These are phyloP conservation scores for Himantopus leucocephalus DNA, from an alignment of 2,113 vertebrate genomes.

Conservation along the genomic window DNA sequence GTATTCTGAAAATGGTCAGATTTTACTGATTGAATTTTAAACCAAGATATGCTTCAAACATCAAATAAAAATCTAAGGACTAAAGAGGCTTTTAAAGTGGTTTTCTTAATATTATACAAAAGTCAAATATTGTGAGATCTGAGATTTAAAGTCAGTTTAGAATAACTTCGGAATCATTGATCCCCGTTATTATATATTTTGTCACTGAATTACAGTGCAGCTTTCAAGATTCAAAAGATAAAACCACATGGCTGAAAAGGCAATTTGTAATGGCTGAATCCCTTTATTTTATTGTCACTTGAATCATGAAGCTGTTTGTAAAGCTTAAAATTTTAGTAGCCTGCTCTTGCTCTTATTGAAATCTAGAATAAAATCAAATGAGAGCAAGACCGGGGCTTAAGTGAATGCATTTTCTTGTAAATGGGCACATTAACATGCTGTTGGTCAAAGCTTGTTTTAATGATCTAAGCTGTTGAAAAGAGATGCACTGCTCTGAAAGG, in stretches of 20 bases:
- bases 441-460: constrained; percentile 69
- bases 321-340: constrained; percentile 68
- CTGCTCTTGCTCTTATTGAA: constrained; percentile 71
- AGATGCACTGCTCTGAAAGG: constrained; percentile 45
- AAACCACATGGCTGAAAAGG: constrained; percentile 58
- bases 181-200: constrained; percentile 36
- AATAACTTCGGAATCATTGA: constrained; percentile 57
- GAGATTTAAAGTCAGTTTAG: constrained; percentile 20
- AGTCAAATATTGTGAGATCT: constrained; percentile 4
- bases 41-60: constrained; percentile 70
- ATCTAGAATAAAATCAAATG: constrained; percentile 41
- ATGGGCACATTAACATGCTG: constrained; percentile 75
- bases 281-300: constrained; percentile 71
- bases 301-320: constrained; percentile 72
- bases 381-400: constrained; percentile 68
- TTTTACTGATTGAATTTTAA: background rate
- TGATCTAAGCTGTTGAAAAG: constrained; percentile 62
- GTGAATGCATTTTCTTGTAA: constrained; percentile 77
- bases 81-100: background rate
- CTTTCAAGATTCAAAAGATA: constrained; percentile 42
- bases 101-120: background rate
- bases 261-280: constrained; percentile 85
- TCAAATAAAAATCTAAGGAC: constrained; percentile 38
- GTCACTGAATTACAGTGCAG: constrained; percentile 60
- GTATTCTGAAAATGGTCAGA: background rate